Evolutionary conservation across 2,113 vertebrate genomes (phyloP).

Genomic region (Xerus inauris): DNA sequence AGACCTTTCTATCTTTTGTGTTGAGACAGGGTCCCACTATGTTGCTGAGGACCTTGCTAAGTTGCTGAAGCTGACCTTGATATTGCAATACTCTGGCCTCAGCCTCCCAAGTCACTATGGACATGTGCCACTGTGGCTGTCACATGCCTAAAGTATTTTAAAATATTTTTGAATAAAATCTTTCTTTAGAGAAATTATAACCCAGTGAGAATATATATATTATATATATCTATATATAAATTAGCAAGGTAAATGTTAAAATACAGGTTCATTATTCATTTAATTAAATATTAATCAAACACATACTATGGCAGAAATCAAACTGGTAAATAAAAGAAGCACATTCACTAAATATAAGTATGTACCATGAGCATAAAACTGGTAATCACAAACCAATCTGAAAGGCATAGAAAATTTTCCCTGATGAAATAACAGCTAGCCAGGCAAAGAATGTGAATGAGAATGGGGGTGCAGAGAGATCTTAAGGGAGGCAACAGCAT

Average conservation of each 20-base stretch:
- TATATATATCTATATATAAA: background rate
- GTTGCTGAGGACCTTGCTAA: too few species aligned
- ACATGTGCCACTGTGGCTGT: background rate
- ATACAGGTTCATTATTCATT: background rate
- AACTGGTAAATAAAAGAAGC: background rate
- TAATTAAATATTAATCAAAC: background rate
- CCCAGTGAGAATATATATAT: background rate
- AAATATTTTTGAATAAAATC: background rate
- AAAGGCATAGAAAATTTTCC: background rate
- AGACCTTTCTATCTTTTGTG: too few species aligned
- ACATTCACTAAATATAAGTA: background rate
- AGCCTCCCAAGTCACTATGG: too few species aligned
- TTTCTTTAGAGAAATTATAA: background rate
- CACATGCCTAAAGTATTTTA: background rate
- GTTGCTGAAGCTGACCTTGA: too few species aligned
- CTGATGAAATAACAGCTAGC: background rate
- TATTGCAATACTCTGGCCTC: too few species aligned
- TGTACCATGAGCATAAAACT: too few species aligned
- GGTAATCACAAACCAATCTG: background rate
- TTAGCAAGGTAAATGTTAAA: background rate
- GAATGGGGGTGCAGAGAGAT: background rate
- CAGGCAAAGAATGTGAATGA: background rate
- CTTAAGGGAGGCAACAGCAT: too few species aligned
- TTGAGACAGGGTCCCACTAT: too few species aligned
- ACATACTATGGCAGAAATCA: background rate